phyloP scores from a whole-genome alignment of 1,140 invertebrate species.

The Zaprionus inermis region DNA sequence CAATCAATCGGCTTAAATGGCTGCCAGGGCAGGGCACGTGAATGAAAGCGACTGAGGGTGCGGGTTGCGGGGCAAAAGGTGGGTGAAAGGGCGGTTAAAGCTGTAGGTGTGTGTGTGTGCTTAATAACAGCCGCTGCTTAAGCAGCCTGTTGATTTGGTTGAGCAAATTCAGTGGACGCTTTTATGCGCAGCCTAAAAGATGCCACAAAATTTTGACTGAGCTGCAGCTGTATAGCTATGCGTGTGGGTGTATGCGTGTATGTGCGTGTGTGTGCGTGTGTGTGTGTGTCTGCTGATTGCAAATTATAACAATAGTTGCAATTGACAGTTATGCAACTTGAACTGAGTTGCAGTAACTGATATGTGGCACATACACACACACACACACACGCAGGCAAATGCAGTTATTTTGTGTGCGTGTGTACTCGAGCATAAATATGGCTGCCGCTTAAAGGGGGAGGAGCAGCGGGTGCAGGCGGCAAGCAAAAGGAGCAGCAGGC shows the following conservation, averaged over 20 bases:
- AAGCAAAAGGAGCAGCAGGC: slow-evolving; percentile 15
- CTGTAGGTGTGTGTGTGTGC: not conserved
- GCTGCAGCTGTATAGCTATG: not conserved
- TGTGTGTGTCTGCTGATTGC: slow-evolving; percentile 35
- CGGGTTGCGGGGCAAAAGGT: too few relatives aligned
- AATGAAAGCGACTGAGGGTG: not conserved
- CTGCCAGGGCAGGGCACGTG: slow-evolving; percentile 13
- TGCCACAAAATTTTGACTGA: not conserved
- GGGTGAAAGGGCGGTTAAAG: not conserved
- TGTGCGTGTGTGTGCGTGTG: slow-evolving; percentile 9
- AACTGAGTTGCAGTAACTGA: not conserved
- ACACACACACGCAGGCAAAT: not conserved
- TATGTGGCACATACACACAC: not conserved
- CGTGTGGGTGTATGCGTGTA: not conserved
- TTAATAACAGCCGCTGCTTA: too few relatives aligned
- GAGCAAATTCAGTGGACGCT: too few relatives aligned
- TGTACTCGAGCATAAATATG: not conserved
- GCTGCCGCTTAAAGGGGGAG: not conserved
- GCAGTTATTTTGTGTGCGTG: not conserved
- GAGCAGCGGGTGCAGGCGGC: not conserved
- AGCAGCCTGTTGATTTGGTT: too few relatives aligned
- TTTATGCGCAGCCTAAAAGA: not conserved
- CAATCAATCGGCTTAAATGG: slow-evolving; percentile 75
- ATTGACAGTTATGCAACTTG: not conserved
- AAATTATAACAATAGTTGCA: not conserved